Base-by-base conservation (phyloP, 2,888 invertebrate genomes). In the Operophtera brumata region DNA sequence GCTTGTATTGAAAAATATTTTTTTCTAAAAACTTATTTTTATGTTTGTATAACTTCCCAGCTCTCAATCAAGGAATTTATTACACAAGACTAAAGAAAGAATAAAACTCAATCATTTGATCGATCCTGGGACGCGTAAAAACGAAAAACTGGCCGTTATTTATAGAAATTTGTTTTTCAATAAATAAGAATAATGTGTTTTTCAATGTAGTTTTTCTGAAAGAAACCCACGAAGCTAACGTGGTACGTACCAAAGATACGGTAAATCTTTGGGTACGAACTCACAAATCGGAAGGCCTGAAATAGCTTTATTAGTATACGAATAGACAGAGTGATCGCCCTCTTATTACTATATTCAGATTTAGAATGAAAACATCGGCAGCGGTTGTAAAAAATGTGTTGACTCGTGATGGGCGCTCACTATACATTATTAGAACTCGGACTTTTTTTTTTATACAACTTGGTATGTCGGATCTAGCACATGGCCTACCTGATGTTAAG, bases 241-340 rank as follows among this genome's bases (percentile, higher is more conserved):
- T 32, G 36, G 11, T 28, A 20, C 20, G 20, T 3, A 20, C 20
- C 20, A 20, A 20, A 20, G 20, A 20, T 20, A 20, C 20, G 20
- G 4, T 20, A 20, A 20, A 20, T 20, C 20, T 20, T 20, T 20
- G 20, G 52, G 32, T 28, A 40, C 30, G 25, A 49, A 41, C 56
- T 48, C 54, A 54, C 54, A 46, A 57, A 78, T 78, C 73, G 79
- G 73, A 77, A 76, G 73, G 71, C 71, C 79, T 73, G 75, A 86
- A 87, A 87, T 87, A 87, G 73, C 78, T 79, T 77, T 78, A 80
- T 80, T 80, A 78, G 80, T 80, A 78, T 79, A 81, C 77, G 78
- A 84, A 86, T 84, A 86, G 83, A 82, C 62, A 69, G 79, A 80
- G 83, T 80, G 81, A 85, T 82, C 83, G 84, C 84, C 86, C 86